Base-by-base conservation (phyloP, 2,797 vertebrate species). In the Amblyraja radiata region DNA sequence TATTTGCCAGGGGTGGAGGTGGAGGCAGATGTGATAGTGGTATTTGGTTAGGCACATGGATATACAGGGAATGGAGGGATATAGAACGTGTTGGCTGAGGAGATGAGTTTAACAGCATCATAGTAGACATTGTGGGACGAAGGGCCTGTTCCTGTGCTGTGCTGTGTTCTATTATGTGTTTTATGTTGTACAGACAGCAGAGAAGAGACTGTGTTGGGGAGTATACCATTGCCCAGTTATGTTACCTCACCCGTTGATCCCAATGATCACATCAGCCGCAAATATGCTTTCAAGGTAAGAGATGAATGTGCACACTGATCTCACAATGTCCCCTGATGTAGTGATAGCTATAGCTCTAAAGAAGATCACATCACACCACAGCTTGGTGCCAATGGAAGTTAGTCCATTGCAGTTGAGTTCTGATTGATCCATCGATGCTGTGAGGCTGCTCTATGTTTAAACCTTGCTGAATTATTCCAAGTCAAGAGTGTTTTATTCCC, bases 201-300 rank as follows among this genome's bases (percentile, higher is more conserved):
- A 96, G 99, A 99, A 95, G 99, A 99, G 95, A 96, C 96, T 0
- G 97, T 99, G 93, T 96, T 99, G 58, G 99, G 99, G 1, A 99
- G 99, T 96, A 98, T 99, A 94, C 98, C 99, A 36, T 95, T 99
- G 93, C 99, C 98, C 94, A 98, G 99, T 95, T 99, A 99, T 0
- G 96, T 98, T 81, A 97, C 98, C 93, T 97, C 98, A n/a, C 97
- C 98, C 0, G 97, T 99, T 94, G 97, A 97, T 94, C 95, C 97
- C 0, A 98, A 99, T 93, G 99, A 99, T 96, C 98, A 98, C 93
- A 98, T 99, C 94, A 98, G 97, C 95, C 98, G 99, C 95, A 99
- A 99, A 95, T 98, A 98, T 93, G 98, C 99, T 94, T 99, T 99
- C 95, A 99, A 99, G 99, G 99, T 99, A 96, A 96, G 25, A 8